These are phyloP conservation scores for Ictidomys tridecemlineatus DNA, from an alignment of 2,113 vertebrate species.

Conservation along the genomic window DNA sequence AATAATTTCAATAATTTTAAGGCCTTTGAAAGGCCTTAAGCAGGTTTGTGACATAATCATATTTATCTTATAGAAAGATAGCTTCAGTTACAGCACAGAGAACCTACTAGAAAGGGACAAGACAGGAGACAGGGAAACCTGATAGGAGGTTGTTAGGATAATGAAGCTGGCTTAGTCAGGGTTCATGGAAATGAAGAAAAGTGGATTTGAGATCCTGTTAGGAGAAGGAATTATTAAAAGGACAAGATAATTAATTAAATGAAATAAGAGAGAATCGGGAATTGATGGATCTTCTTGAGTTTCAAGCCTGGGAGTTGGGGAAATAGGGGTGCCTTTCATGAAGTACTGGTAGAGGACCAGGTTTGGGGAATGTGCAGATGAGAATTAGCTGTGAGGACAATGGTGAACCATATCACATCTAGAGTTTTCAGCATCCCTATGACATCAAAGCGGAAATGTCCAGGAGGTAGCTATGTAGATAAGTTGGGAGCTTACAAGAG, in stretches of 20 bases:
- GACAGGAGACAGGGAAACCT: background rate
- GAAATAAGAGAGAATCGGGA: background rate
- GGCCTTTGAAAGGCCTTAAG: background rate
- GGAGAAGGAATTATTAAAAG: background rate
- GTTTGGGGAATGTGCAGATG: background rate
- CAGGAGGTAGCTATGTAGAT: background rate
- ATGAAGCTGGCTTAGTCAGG: background rate
- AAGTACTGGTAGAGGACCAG: background rate
- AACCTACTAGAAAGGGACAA: background rate
- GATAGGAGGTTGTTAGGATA: background rate
- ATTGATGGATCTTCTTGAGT: background rate
- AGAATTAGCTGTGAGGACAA: background rate
- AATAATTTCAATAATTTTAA: background rate
- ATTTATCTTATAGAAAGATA: background rate
- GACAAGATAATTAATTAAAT: background rate
- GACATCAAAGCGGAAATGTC: background rate
- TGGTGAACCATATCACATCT: background rate
- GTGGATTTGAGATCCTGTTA: slow-evolving; percentile 2
- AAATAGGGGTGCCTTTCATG: background rate
- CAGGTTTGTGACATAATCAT: background rate
- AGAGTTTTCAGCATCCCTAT: background rate
- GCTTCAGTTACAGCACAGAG: background rate
- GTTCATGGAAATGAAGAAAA: background rate
- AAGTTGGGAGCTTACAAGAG: background rate
- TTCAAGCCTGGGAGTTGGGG: background rate